A percentile compares a stretch with the other conserved stretches of the same genome.
Evolutionary conservation across 2,888 invertebrate genomes (phyloP).

Genomic region (Drosophila imparisetae): DNA sequence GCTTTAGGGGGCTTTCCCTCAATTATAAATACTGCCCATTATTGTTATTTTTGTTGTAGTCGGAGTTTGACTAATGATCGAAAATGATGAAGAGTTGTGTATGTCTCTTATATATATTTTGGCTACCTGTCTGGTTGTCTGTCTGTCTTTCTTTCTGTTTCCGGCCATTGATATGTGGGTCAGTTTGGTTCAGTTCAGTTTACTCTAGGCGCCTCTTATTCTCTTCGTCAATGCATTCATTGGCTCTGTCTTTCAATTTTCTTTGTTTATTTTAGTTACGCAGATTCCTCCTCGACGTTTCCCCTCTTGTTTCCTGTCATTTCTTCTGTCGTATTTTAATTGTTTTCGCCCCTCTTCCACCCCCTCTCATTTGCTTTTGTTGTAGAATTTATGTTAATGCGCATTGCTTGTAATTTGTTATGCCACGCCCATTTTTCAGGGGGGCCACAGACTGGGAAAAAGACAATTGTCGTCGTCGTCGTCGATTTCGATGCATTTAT

Average conservation of each 20-base stretch:
- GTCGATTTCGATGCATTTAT: slow-evolving; percentile 42
- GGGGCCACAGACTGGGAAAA: not conserved
- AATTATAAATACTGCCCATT: slow-evolving; percentile 66
- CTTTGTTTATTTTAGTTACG: slow-evolving; percentile 31
- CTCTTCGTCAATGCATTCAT: slow-evolving; percentile 38
- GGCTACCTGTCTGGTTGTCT: slow-evolving; percentile 25
- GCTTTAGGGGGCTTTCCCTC: slow-evolving; percentile 58
- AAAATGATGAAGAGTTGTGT: slow-evolving; percentile 47
- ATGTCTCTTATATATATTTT: slow-evolving; percentile 2
- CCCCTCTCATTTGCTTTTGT: slow-evolving; percentile 23
- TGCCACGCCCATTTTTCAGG: slow-evolving; percentile 46
- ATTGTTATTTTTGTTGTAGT: slow-evolving; percentile 47
- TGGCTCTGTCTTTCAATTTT: slow-evolving; percentile 43
- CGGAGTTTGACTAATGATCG: slow-evolving; percentile 65
- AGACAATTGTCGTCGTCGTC: slow-evolving; percentile 49
- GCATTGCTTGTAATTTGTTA: slow-evolving; percentile 66
- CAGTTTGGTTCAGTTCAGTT: slow-evolving; percentile 39
- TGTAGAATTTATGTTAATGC: slow-evolving; percentile 67
- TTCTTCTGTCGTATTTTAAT: slow-evolving; percentile 61
- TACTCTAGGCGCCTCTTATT: slow-evolving; percentile 17
- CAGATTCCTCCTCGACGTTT: slow-evolving; percentile 34
- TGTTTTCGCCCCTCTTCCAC: slow-evolving; percentile 37
- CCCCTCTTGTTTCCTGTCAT: slow-evolving; percentile 47
- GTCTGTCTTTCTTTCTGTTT: slow-evolving; percentile 40
- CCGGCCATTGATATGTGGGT: slow-evolving; percentile 63